Conservation (phyloP, 2,888 invertebrate genomes). For the Drosophila paucipuncta region DNA sequence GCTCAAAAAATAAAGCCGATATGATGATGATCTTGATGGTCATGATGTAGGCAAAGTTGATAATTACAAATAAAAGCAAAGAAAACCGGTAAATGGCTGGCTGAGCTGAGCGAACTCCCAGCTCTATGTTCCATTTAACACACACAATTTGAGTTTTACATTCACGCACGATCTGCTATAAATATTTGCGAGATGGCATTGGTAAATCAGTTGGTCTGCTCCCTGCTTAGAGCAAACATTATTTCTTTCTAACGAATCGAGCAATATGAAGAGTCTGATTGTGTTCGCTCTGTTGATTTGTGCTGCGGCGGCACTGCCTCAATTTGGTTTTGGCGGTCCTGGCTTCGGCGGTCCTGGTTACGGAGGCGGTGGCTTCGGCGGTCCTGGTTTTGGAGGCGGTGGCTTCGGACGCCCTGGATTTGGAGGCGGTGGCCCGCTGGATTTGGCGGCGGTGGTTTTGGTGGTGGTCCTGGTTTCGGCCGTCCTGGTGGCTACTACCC, state of each 20-base stretch:
- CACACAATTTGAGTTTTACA: background rate
- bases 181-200: conserved; percentile 54
- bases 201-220: conserved; percentile 61
- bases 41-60: conserved; percentile 24
- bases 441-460: conserved; percentile 16
- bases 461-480: conserved; percentile 13
- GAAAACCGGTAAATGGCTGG: conserved; percentile 65
- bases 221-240: conserved; percentile 39
- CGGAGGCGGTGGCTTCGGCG: conserved; percentile 20
- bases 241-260: conserved; percentile 8
- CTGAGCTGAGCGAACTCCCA: conserved; percentile 28
- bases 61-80: conserved; percentile 65
- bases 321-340: conserved; percentile 24
- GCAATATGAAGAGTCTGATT: conserved; percentile 75
- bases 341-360: conserved; percentile 18
- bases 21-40: conserved; percentile 27
- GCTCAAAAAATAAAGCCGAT: conserved; percentile 20
- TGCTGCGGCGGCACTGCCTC: conserved; percentile 66
- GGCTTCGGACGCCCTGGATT: conserved; percentile 7
- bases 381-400: conserved; percentile 16
- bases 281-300: conserved; percentile 75
- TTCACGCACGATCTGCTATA: conserved; percentile 53
- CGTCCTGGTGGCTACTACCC: conserved; percentile 17
- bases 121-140: conserved; percentile 39
- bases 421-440: conserved; percentile 19